A percentile compares a stretch with the other conserved stretches of the same genome.
These are phyloP conservation scores for Drosophila kanekoi DNA, from an alignment of 2,888 invertebrate species.

Conservation along the genomic window DNA sequence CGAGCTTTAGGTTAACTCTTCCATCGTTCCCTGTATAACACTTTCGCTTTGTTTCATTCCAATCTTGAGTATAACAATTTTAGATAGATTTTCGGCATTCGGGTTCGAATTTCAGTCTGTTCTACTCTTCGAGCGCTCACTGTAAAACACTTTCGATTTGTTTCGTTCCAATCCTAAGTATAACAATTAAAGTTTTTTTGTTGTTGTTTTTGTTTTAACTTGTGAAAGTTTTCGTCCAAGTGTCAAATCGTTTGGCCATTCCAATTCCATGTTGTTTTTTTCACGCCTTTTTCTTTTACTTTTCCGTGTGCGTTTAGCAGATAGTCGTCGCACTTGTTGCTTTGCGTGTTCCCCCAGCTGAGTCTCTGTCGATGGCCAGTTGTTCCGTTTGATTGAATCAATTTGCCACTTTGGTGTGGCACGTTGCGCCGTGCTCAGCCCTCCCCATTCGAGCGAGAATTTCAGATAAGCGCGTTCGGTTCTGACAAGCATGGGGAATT, in stretches of 20 bases:
- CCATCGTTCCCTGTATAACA: too few relatives aligned
- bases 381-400: constrained; percentile 37
- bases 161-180: constrained; percentile 5
- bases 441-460: constrained; percentile 13
- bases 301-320: constrained; percentile 20
- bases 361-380: constrained; percentile 14
- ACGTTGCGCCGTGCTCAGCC: constrained; percentile 15
- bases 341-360: constrained; percentile 35
- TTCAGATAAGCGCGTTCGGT: constrained; percentile 45
- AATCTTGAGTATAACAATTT: constrained; percentile 4
- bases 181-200: constrained; percentile 21
- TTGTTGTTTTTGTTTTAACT: constrained; percentile 3
- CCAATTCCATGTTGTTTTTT: constrained; percentile 19
- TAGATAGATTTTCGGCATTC: too few relatives aligned
- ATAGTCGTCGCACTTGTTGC: constrained; percentile 7
- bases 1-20: too few relatives aligned
- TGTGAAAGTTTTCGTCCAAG: constrained; percentile 66
- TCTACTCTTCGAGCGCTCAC: too few relatives aligned
- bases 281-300: constrained; percentile 56
- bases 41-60: neutral
- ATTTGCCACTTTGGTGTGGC: constrained; percentile 30
- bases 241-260: constrained; percentile 57
- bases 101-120: too few relatives aligned
- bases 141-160: constrained; percentile 19
- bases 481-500: constrained; percentile 27